Evolutionary conservation across 2,797 vertebrate species (phyloP).

Genomic region (Microctenopoma stevenorrisi): DNA sequence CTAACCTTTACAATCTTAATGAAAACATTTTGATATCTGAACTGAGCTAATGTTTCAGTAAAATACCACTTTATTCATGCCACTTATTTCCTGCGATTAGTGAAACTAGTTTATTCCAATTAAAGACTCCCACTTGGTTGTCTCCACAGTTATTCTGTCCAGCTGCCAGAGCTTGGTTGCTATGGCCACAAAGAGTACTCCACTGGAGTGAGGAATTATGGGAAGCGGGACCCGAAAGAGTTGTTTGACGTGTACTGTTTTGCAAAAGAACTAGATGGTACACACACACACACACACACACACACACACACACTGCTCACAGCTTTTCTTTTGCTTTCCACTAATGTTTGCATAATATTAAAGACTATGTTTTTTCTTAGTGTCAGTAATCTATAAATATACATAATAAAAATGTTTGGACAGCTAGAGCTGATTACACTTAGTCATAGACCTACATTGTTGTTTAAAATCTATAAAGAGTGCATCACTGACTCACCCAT

Average conservation of each 20-base stretch:
- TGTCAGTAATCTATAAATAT: conserved; percentile 10
- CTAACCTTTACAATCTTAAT: conserved; percentile 47
- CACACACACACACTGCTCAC: conserved; percentile 21
- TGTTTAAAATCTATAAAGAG: neutral
- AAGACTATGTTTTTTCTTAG: conserved; percentile 5
- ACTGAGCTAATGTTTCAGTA: conserved; percentile 7
- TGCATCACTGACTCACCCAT: neutral
- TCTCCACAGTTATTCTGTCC: conserved; percentile 90
- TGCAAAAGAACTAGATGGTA: conserved; percentile 88
- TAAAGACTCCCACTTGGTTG: conserved; percentile 48
- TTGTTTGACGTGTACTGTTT: conserved; percentile 96
- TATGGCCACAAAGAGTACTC: conserved; percentile 91
- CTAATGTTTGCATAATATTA: conserved; percentile 31
- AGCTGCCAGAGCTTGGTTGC: conserved; percentile 92
- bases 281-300: conserved; percentile 19
- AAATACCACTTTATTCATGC: conserved; percentile 9
- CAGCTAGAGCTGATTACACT: neutral
- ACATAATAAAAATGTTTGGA: neutral
- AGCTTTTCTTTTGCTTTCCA: conserved; percentile 17
- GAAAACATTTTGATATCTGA: conserved; percentile 11
- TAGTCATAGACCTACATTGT: neutral
- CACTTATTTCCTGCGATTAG: conserved; percentile 28
- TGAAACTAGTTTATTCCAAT: conserved; percentile 22
- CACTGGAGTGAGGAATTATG: conserved; percentile 93
- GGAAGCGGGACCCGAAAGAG: conserved; percentile 88